Evolutionary conservation across 2,888 invertebrate genomes (phyloP), one percentile per base, ranked within the genome.

Genomic region (Oxytorus armatus): DNA sequence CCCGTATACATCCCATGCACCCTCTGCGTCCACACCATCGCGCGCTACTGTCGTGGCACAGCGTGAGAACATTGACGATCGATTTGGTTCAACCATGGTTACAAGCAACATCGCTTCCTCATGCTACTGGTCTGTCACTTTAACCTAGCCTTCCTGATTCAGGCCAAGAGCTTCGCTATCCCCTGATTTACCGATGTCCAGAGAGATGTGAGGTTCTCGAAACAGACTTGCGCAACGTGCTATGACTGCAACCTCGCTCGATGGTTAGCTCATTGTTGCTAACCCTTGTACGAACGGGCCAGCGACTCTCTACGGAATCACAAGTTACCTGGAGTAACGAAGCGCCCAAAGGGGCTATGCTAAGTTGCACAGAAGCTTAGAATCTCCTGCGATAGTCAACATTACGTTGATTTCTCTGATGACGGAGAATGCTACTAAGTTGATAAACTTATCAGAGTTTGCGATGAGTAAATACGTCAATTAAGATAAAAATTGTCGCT

Each of bases 11-110:
- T 55, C 23, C 55, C 25, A 47, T 39, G 70, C 39, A 29, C 29
- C 51, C 33, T 8, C 66, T 36, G 23, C 25, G 11, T 51, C 49
- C 57, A 49, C 39, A 16, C 23, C 57, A 51, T 42, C 51, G 21
- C 42, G n/a, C 39, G 44, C 42, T 44, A 18, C 49, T 69, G 66
- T 53, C 42, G 63, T 51, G 77, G 63, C 69, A 55, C 63, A 72
- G 79, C 68, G 70, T 80, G 76, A 82, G 78, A 78, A 80, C 81
- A 79, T 84, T 80, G 83, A 80, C 75, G 84, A 85, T 87, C 86
- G 86, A 87, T 86, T 74, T 70, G 55, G 79, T 83, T 78, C 75
- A 76, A 74, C 75, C 16, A 69, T 78, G 66, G 76, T 59, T 72
- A 69, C 77, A 44, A 61, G 68, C 77, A 76, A 59, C 61, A 68